phyloP scores from a whole-genome alignment of 2,113 vertebrate species.

The Glaucomys volans region DNA sequence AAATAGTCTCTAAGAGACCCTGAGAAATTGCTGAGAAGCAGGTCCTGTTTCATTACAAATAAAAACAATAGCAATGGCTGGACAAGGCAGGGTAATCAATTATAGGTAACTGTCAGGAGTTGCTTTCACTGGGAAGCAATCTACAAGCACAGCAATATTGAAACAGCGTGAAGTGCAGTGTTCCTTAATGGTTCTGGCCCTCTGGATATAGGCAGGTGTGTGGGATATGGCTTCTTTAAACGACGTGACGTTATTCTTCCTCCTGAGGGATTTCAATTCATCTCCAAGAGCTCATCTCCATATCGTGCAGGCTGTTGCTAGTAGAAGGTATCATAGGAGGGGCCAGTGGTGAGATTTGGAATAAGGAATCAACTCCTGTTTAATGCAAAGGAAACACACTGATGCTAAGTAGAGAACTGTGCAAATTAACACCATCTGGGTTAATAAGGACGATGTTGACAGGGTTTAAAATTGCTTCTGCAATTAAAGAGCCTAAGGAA shows the following conservation, averaged over 20 bases:
- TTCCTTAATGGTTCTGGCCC: conserved; percentile 59
- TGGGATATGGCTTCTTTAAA: conserved; percentile 21
- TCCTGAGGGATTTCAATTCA: conserved; percentile 53
- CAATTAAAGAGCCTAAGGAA: conserved; percentile 68
- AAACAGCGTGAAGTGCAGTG: conserved; percentile 49
- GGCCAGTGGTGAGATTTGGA: not conserved
- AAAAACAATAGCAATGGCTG: conserved; percentile 73
- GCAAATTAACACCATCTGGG: conserved; percentile 71
- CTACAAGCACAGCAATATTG: conserved; percentile 31
- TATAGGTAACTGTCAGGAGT: conserved; percentile 66
- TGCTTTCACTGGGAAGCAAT: conserved; percentile 53
- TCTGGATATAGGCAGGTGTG: conserved; percentile 63
- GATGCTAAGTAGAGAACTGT: conserved; percentile 46
- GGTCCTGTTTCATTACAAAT: conserved; percentile 73
- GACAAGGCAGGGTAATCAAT: conserved; percentile 68
- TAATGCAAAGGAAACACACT: conserved; percentile 55
- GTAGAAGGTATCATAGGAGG: not conserved
- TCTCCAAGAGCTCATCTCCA: conserved; percentile 44
- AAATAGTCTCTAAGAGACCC: conserved; percentile 57
- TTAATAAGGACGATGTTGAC: conserved; percentile 74
- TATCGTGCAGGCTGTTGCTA: not conserved
- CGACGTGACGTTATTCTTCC: not conserved
- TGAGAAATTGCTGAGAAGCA: conserved; percentile 59
- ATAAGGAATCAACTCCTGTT: conserved; percentile 54
- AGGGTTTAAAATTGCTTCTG: conserved; percentile 72